Percentiles rank a stretch among this genome's conserved stretches.
phyloP scores from a whole-genome alignment of 2,797 vertebrate species.

The Bucorvus abyssinicus region DNA sequence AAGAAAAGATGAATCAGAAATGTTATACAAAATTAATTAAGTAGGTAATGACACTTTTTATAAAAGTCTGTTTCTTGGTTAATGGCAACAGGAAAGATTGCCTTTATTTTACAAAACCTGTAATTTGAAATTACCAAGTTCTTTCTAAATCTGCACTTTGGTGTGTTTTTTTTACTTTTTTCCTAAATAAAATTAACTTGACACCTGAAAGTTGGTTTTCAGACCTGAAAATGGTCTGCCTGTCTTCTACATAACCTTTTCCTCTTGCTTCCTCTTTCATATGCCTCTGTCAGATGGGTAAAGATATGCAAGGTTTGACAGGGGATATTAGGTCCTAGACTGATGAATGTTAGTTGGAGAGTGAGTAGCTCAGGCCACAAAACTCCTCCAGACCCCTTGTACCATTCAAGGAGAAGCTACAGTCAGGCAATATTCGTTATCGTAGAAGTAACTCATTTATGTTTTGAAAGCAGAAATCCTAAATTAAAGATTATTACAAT shows the following conservation, averaged over 20 bases:
- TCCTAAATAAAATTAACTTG: neutral
- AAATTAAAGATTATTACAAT: neutral
- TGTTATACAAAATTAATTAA: neutral
- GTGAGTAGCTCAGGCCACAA: neutral
- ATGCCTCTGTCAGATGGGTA: neutral
- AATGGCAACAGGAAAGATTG: neutral
- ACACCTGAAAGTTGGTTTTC: neutral
- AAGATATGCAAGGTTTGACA: neutral
- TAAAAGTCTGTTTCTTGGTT: neutral
- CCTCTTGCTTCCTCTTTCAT: neutral
- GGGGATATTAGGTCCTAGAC: neutral
- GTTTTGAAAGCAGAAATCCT: neutral
- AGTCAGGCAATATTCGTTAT: neutral
- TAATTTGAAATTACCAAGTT: neutral
- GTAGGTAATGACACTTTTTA: neutral
- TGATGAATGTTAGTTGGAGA: neutral
- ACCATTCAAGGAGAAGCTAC: neutral
- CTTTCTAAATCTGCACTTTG: neutral
- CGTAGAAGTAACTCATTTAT: neutral
- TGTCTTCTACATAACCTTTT: neutral
- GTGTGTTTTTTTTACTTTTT: neutral
- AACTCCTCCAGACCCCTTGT: neutral
- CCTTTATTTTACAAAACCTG: neutral
- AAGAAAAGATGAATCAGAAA: constrained; percentile 44
- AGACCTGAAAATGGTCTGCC: neutral